Percentiles rank a stretch among this genome's conserved stretches.
Conservation (phyloP, 1,140 invertebrate genomes). For the Drosophila kikkawai region DNA sequence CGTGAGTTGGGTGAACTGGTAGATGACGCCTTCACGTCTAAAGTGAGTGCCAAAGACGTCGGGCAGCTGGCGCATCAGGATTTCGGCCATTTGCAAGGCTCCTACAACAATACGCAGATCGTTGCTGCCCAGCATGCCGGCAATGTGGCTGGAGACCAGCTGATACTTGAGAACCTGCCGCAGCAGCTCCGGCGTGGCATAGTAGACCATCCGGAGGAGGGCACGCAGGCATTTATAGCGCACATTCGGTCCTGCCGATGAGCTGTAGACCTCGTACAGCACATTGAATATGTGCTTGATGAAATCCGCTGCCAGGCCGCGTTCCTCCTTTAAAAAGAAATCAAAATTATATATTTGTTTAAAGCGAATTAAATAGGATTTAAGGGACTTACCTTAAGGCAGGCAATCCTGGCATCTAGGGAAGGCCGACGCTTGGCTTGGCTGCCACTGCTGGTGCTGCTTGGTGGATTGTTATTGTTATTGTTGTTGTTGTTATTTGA, state of each 20-base stretch:
- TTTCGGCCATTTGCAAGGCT: conserved; percentile 98
- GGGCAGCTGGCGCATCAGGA: conserved; percentile 97
- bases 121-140: conserved; percentile 98
- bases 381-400: conserved; percentile 79
- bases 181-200: conserved; percentile 93
- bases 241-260: conserved; percentile 98
- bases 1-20: conserved; percentile 93
- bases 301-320: conserved; percentile 91
- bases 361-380: not conserved
- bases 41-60: conserved; percentile 98
- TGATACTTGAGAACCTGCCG: conserved; percentile 96
- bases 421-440: conserved; percentile 71
- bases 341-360: not conserved
- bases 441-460: conserved; percentile 10
- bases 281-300: conserved; percentile 96
- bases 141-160: conserved; percentile 98
- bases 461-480: conserved; percentile 40
- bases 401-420: conserved; percentile 89
- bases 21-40: conserved; percentile 96
- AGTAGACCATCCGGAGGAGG: conserved; percentile 98
- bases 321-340: conserved; percentile 85
- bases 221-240: conserved; percentile 98
- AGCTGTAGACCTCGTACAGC: conserved; percentile 98
- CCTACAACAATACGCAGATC: conserved; percentile 98
- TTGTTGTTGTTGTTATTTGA: conserved; percentile 52